Base-by-base conservation (phyloP, 2,888 invertebrate genomes). In the Melangyna quadrimaculata region DNA sequence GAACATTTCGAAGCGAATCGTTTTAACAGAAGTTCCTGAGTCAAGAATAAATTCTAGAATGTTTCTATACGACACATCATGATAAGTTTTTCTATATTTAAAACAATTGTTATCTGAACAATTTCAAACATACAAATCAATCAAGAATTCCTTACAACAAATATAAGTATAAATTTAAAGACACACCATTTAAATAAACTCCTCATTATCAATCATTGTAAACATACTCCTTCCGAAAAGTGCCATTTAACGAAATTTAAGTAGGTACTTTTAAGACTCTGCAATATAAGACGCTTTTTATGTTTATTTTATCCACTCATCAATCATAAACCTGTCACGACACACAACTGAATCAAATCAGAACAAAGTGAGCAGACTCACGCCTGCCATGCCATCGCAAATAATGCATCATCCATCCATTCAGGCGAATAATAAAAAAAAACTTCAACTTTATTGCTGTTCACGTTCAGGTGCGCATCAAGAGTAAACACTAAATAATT, bases 401-500 rank as follows among this genome's bases (percentile, higher is more conserved):
- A 14, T 59, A 35, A 35, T 22, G 12, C 59, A 59, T 57, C 57
- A 55, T 19, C 24, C 29, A 55, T 48, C 12, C 57, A 22, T 59
- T 59, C 3, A 24, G 19, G 19, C 19, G 35, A 35, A 51, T n/a
- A 17, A 53, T n/a, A 53, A 53, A 53, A 53, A 37, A 43, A 14
- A 24, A 43, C 27, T 29, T 19, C 17, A 32, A 59, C 24, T 19
- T 48, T 32, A 27, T 70, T 35, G 40, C 69, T 32, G n/a, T 27
- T 51, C 24, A 24, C 32, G 61, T 70, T 61, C 78, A 82, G 72
- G 61, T 82, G 82, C 37, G 53, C 43, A 37, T 40, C 51, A 69
- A 70, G 17, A 45, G 48, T 59, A 61, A 74, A 74, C 57, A 83
- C 43, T 70, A 55, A 78, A 57, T 55, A 74, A 78, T 83, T 83